Percentiles rank a stretch among this genome's conserved stretches.
Evolutionary conservation across 2,113 vertebrate genomes (phyloP).

Genomic region (Neogale vison): DNA sequence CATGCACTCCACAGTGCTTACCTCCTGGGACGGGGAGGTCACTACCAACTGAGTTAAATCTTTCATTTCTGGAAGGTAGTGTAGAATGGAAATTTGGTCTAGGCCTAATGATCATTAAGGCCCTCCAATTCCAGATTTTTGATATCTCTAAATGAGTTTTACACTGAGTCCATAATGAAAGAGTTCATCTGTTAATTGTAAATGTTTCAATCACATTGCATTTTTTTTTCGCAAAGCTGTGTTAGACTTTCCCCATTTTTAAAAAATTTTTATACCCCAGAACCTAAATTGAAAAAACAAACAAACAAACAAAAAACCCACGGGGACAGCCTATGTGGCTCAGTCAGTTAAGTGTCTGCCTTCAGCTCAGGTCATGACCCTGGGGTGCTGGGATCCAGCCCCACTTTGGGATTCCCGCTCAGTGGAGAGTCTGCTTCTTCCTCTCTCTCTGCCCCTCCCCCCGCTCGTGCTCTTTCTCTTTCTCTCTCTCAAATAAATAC

Average conservation of each 20-base stretch:
- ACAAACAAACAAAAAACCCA: too few relatives aligned
- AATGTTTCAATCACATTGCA: background rate
- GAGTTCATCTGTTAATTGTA: background rate
- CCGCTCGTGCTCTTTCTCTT: rapidly evolving
- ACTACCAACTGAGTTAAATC: background rate
- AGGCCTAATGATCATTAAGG: background rate
- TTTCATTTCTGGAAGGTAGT: background rate
- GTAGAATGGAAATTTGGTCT: background rate
- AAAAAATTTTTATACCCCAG: background rate
- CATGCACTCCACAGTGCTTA: background rate
- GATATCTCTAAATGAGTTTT: background rate
- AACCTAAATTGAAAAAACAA: background rate
- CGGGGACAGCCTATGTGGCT: too few relatives aligned
- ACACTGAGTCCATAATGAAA: background rate
- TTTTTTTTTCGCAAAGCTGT: background rate
- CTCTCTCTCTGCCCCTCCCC: too few relatives aligned
- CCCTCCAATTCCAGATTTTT: background rate
- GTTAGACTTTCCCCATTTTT: background rate
- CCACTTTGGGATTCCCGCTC: too few relatives aligned
- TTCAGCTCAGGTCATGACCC: too few relatives aligned
- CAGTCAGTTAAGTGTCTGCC: too few relatives aligned
- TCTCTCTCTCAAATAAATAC: too few relatives aligned
- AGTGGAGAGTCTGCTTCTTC: too few relatives aligned
- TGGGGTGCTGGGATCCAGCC: too few relatives aligned
- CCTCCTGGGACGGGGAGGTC: background rate